phyloP scores from a whole-genome alignment of 2,113 vertebrate species.

The Athene noctua region DNA sequence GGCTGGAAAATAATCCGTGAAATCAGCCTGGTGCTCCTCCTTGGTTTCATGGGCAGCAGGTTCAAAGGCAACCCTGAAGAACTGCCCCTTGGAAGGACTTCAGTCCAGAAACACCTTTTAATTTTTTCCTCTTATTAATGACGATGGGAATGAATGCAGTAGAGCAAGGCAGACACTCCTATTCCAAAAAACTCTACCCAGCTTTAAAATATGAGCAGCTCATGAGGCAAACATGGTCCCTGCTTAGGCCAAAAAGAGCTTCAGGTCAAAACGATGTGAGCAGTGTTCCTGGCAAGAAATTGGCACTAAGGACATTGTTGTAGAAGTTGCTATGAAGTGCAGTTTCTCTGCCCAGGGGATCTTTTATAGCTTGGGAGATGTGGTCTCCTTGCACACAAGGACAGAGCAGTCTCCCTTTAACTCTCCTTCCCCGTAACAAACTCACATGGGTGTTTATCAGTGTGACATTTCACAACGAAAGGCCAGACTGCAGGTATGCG shows the following conservation, averaged over 20 bases:
- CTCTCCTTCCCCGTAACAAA: background rate
- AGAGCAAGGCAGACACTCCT: background rate
- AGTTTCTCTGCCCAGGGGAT: background rate
- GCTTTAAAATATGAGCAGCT: background rate
- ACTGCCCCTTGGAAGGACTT: background rate
- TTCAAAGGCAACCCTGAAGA: background rate
- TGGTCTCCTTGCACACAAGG: background rate
- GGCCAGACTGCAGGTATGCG: background rate
- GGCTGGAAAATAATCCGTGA: background rate
- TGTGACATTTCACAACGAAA: background rate
- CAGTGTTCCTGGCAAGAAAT: background rate
- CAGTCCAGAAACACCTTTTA: background rate
- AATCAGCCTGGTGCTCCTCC: background rate
- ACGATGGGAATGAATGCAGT: background rate
- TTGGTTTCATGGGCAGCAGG: background rate
- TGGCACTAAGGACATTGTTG: background rate
- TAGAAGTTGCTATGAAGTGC: background rate
- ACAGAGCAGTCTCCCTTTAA: background rate
- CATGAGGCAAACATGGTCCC: fast-evolving
- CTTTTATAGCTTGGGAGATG: background rate
- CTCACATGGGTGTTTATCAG: background rate
- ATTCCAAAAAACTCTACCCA: background rate
- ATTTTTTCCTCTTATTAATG: background rate
- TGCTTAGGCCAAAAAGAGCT: background rate
- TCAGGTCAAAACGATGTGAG: fast-evolving